Base-by-base conservation (phyloP, 92 coral and sea anemone genomes). In the Siderastrea siderea region DNA sequence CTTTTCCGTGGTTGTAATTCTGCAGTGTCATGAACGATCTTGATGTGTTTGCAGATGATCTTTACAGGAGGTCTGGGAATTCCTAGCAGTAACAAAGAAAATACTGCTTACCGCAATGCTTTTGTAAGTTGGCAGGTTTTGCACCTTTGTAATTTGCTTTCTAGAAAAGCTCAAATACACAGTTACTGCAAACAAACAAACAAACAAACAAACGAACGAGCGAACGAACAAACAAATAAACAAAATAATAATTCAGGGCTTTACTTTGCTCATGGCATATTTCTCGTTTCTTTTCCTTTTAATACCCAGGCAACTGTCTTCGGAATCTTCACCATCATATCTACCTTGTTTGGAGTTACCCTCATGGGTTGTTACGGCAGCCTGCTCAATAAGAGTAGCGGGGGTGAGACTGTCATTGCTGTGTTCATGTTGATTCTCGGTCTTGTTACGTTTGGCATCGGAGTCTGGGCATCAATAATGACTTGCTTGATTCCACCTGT, bases 1-100 rank as follows among this genome's bases (percentile, higher is more conserved):
- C 38, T 26, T 26, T 26, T 26, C 38, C 38, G 38, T 26, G 38
- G 38, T 26, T 26, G 38, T 26, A 26, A 26, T 26, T 26, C 38
- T 26, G 38, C 0, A 26, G 38, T 0, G 38, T 26, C 38, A 26
- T 26, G 38, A 26, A 26, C 38, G 38, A 26, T 26, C 38, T 26
- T 26, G 38, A 26, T 26, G 38, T 26, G 38, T 26, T 77, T 17
- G 6, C 81, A 77, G 68, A 52, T 52, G 66, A 9, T n/a, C 13
- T 13, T 72, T 44, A 48, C 77, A 47, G 77, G 77, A 19, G 77
- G 57, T 47, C 45, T 72, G 3, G 77, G 77, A 5, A 72, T 72
- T 58, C 77, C 57, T 2, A 58, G 77, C 8, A 72, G 49, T n/a
- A 4, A 58, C 19, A 72, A 46, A 47, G 59, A 47, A 51, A 47